These are phyloP conservation scores for Babyrousa celebensis DNA, from an alignment of 2,797 vertebrate genomes.

Conservation along the genomic window DNA sequence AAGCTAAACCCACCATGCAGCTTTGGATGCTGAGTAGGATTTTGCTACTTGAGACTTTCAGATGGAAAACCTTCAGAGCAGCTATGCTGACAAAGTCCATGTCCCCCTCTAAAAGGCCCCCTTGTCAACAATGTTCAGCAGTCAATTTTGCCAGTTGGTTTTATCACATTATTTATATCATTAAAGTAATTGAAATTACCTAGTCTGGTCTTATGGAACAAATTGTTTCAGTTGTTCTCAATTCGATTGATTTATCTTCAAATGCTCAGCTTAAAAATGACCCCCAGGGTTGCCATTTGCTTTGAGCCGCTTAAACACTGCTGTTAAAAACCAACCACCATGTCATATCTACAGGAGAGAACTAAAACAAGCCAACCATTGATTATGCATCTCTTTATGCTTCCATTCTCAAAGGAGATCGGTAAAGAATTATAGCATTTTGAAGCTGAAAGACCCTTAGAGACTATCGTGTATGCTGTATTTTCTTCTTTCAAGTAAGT, in stretches of 20 bases:
- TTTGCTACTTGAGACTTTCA: not conserved
- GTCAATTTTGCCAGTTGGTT: constrained; percentile 21
- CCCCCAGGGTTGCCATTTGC: not conserved
- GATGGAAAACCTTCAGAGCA: not conserved
- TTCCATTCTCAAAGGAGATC: not conserved
- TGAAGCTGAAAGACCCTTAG: not conserved
- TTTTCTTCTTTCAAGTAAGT: not conserved
- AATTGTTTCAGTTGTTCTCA: constrained; percentile 60
- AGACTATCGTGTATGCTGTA: no score
- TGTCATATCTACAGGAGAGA: not conserved
- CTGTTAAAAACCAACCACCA: not conserved
- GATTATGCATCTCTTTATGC: not conserved
- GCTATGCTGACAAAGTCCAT: not conserved
- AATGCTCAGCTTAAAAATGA: constrained; percentile 20
- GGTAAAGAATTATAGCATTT: constrained; percentile 13
- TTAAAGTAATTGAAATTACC: constrained; percentile 59
- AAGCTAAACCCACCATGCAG: not conserved
- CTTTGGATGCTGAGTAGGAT: not conserved
- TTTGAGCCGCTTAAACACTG: constrained; percentile 43
- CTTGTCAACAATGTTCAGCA: not conserved
- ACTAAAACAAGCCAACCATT: not conserved
- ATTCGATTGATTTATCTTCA: constrained; percentile 54
- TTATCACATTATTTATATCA: not conserved
- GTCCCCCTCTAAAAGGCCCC: no score
- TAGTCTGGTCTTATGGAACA: constrained; percentile 51